phyloP scores from a whole-genome alignment of 2,113 vertebrate species.

The Xiphophorus maculatus region DNA sequence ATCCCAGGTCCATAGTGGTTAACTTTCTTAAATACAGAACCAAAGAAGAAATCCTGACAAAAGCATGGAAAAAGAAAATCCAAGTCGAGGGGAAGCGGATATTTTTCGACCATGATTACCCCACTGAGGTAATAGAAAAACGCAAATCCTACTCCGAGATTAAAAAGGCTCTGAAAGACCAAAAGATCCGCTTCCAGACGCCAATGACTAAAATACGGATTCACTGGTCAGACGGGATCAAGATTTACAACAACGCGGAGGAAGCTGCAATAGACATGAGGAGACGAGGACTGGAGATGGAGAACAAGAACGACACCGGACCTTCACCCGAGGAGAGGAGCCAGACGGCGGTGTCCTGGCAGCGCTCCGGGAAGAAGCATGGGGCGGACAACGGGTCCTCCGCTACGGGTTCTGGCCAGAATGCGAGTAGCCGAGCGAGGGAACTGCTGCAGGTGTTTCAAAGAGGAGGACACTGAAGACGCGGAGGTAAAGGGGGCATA shows the following conservation, averaged over 20 bases:
- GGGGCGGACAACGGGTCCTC: neutral
- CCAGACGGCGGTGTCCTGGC: neutral
- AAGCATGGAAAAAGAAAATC: conserved; percentile 4
- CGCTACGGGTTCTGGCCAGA: too few relatives aligned
- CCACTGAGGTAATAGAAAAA: conserved; percentile 1
- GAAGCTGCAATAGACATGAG: neutral
- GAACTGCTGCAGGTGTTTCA: neutral
- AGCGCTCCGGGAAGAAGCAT: neutral
- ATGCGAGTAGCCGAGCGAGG: neutral
- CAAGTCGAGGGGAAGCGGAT: neutral
- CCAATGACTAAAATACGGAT: neutral
- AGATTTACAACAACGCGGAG: neutral
- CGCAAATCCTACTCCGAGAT: neutral
- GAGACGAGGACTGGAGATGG: neutral
- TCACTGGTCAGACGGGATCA: neutral
- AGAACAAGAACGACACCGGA: neutral
- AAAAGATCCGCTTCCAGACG: neutral
- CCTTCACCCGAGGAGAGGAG: neutral
- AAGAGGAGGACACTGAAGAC: neutral
- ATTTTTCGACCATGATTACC: conserved; percentile 1
- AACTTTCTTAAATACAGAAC: neutral
- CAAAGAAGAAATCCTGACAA: neutral
- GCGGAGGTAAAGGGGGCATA: too few relatives aligned
- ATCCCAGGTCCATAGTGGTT: neutral
- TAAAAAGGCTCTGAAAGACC: neutral